phyloP scores from a whole-genome alignment of 2,113 vertebrate genomes.

The Coturnix japonica region DNA sequence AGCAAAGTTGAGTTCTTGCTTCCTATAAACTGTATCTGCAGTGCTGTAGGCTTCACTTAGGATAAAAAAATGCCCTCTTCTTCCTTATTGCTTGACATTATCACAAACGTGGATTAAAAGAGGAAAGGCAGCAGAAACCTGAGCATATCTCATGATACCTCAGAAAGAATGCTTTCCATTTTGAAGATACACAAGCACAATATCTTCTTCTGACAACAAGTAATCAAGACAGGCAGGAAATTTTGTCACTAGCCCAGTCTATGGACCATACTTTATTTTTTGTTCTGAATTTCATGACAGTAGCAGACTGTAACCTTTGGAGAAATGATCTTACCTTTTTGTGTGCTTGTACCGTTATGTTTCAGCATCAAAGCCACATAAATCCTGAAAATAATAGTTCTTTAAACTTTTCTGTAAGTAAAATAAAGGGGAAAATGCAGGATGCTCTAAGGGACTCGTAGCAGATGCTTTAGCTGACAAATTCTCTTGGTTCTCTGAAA shows the following conservation, averaged over 20 bases:
- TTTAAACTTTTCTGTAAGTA: not conserved
- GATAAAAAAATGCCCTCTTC: not conserved
- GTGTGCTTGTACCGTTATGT: not conserved
- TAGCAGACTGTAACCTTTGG: not conserved
- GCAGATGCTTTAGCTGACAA: not conserved
- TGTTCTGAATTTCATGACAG: not conserved
- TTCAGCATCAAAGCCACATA: not conserved
- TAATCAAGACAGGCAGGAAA: not conserved
- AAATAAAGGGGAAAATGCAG: not conserved
- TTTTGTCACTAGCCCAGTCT: not conserved
- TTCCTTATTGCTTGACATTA: not conserved
- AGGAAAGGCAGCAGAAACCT: not conserved
- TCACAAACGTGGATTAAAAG: not conserved
- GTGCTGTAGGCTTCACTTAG: not conserved
- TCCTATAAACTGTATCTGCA: not conserved
- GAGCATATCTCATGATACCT: not conserved
- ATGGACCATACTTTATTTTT: not conserved
- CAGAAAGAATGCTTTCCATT: not conserved
- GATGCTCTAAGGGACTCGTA: conserved; percentile 14
- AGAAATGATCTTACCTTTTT: not conserved
- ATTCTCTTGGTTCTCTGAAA: not conserved
- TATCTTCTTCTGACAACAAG: not conserved
- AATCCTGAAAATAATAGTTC: conserved; percentile 15
- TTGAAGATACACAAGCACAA: not conserved
- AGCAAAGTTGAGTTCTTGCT: not conserved